Base-by-base conservation (phyloP, 2,797 vertebrate species). In the Brachyrhaphis roseni region DNA sequence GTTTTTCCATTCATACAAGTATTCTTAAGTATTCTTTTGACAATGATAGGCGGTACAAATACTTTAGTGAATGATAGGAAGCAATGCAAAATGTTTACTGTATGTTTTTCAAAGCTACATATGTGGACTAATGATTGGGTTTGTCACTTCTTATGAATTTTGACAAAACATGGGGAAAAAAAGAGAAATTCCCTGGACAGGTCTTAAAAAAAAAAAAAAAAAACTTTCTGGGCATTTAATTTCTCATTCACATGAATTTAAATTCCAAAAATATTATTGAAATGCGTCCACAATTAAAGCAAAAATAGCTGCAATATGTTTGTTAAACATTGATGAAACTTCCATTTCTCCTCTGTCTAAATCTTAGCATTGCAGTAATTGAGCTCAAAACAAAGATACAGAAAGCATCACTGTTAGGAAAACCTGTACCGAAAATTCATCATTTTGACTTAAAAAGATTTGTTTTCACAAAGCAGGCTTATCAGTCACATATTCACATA, bases 21-120 rank as follows among this genome's bases (percentile, higher is more conserved):
- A 85, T 81, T 10, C 41, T 41, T 77, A 10, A 51, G 16, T 76
- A 86, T 82, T 10, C 31, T 43, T 76, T 73, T 84, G 64, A 83
- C 81, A 72, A 78, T 72, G 20, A 82, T 5, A 26, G 34, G 34
- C 8, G 12, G 34, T 28, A 26, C 23, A 55, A 46, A 36, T 8
- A 31, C 46, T 74, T 41, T 10, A 55, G 39, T 28, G 47, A 57
- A 71, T 31, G 71, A 78, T 39, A 16, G 13, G 1, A 23, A 13
- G 8, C 1, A 51, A 34, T 34, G 20, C 18, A 55, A 41, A 31
- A 7, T 34, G n/a, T 76, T 46, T 47, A 31, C 8, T 39, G 31
- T n/a, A 34, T 34, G 31, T 72, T 47, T n/a, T 47, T 4, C n/a
- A 28, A 72, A 47, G 46, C 2, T 15, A 41, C 20, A n/a, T 71